These are phyloP conservation scores for Sanderia malayensis DNA, from an alignment of 30 jellyfish, hydroid and myxozoan genomes.

Conservation along the genomic window DNA sequence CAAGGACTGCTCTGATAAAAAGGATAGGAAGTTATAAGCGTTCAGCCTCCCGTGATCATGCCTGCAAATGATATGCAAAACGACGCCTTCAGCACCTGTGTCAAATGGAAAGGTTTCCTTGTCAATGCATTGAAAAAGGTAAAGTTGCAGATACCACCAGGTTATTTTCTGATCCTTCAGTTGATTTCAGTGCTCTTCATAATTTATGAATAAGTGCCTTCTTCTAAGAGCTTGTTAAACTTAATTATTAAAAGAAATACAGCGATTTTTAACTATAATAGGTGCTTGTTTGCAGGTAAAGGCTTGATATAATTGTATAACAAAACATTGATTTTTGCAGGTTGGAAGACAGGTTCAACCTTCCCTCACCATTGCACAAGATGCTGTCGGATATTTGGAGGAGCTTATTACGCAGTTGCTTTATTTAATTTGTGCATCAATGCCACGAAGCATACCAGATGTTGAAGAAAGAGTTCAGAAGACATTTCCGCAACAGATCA, in stretches of 20 bases:
- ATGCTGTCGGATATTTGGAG: constrained; percentile 82
- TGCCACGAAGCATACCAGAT: constrained; percentile 76
- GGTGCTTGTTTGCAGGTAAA: too few species aligned
- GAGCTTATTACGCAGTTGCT: constrained; percentile 81
- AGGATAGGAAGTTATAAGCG: too few species aligned
- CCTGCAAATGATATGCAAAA: constrained; percentile 57
- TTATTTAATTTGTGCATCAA: constrained; percentile 60
- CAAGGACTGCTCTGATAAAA: too few species aligned
- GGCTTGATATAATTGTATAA: too few species aligned
- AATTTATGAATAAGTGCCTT: too few species aligned
- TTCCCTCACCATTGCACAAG: constrained; percentile 70
- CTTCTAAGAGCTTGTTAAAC: too few species aligned
- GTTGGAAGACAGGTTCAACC: constrained; percentile 95
- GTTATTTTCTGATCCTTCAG: too few species aligned
- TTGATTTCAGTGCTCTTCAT: too few species aligned
- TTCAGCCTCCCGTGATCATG: too few species aligned
- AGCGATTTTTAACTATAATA: too few species aligned
- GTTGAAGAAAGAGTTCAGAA: constrained; percentile 77
- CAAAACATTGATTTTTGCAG: constrained; percentile 49
- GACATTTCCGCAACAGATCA: constrained; percentile 83
- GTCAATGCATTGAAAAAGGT: constrained; percentile 76
- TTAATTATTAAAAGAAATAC: too few species aligned
- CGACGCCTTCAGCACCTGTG: constrained; percentile 36
- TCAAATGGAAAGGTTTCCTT: constrained; percentile 83
- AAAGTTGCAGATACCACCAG: too few species aligned